These are phyloP conservation scores for Ochotona curzoniae DNA, from an alignment of 2,113 vertebrate species.

Conservation along the genomic window DNA sequence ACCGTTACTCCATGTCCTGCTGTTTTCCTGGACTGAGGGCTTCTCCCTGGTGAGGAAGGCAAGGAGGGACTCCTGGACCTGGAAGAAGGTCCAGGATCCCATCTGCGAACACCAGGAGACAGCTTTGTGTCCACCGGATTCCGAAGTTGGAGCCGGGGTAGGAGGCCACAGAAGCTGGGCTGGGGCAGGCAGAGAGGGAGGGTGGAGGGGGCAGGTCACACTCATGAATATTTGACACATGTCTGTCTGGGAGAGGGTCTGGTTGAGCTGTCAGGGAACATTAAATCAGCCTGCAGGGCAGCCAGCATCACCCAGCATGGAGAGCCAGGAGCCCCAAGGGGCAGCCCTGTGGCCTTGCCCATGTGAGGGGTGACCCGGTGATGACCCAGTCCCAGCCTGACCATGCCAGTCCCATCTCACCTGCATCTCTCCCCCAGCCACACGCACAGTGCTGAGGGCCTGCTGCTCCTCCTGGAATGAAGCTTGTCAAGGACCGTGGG, in stretches of 20 bases:
- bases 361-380: neutral
- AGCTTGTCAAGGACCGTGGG: too few species aligned
- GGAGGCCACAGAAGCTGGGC: neutral
- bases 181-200: neutral
- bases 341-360: rapidly evolving
- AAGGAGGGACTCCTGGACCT: too few species aligned
- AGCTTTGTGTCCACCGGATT: neutral
- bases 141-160: too few species aligned
- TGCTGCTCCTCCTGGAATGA: too few species aligned
- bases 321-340: neutral
- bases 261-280: neutral
- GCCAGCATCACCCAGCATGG: neutral
- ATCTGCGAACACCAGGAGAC: neutral
- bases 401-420: too few species aligned
- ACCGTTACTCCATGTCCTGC: neutral
- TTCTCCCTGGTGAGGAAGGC: neutral
- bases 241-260: conserved; percentile 71
- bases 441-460: too few species aligned
- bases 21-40: neutral
- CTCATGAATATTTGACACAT: conserved; percentile 67
- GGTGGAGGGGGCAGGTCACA: neutral
- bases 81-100: neutral
- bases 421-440: too few species aligned
- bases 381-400: too few species aligned
- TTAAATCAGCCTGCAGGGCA: neutral